These are phyloP conservation scores for Synergus itoensis DNA, from an alignment of 2,888 invertebrate genomes.

Conservation along the genomic window DNA sequence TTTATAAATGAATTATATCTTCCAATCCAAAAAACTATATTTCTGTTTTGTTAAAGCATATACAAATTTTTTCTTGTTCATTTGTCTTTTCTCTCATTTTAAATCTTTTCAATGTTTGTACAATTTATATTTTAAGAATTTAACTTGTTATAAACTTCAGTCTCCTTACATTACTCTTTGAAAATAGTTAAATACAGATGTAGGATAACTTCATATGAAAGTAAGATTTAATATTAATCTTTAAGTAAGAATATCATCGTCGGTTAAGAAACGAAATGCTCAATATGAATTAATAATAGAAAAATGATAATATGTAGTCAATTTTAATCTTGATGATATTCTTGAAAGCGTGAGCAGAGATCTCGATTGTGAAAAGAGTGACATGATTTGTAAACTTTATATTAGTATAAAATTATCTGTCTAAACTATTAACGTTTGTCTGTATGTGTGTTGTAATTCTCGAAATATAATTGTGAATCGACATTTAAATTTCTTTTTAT, in stretches of 20 bases:
- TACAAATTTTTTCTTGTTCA: slow-evolving; percentile 51
- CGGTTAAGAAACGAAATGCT: neutral
- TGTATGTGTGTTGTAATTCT: slow-evolving; percentile 17
- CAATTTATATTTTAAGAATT: neutral
- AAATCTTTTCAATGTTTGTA: slow-evolving; percentile 12
- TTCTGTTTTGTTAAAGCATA: slow-evolving; percentile 51
- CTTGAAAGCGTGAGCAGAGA: neutral
- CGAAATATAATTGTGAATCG: slow-evolving; percentile 29
- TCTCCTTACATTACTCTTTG: neutral
- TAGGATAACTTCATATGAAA: neutral
- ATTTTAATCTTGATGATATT: slow-evolving; percentile 6
- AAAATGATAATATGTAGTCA: neutral
- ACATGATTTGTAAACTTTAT: neutral
- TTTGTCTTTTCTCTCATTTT: slow-evolving; percentile 45
- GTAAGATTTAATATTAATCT: too few relatives aligned
- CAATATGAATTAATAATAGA: neutral
- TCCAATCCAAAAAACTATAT: slow-evolving; percentile 20
- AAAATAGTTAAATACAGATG: neutral
- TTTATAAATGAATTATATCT: slow-evolving; percentile 40
- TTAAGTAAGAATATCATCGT: too few relatives aligned
- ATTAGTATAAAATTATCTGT: neutral
- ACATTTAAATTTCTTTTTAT: slow-evolving; percentile 15
- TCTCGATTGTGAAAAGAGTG: slow-evolving; percentile 4
- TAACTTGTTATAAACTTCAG: slow-evolving; percentile 1
- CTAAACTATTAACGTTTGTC: neutral